phyloP scores from a whole-genome alignment of 2,888 invertebrate species.

The Trissoscelio sp. region DNA sequence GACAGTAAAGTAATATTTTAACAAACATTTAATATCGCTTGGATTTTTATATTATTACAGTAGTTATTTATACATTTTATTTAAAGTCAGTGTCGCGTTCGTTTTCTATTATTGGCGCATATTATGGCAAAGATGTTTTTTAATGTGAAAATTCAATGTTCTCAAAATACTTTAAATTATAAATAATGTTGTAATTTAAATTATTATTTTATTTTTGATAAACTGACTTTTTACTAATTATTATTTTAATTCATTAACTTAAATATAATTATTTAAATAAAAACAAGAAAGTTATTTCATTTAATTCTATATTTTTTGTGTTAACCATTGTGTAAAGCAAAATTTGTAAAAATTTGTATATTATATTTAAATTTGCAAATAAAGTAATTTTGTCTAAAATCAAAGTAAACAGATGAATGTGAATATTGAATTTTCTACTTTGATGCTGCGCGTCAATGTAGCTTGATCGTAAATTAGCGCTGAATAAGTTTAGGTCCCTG shows the following conservation, averaged over 20 bases:
- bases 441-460: slow-evolving; percentile 47
- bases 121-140: slow-evolving; percentile 16
- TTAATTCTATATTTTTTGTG: too few relatives aligned
- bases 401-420: too few relatives aligned
- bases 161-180: neutral
- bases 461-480: slow-evolving; percentile 57
- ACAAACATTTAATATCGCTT: slow-evolving; percentile 18
- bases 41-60: slow-evolving; percentile 28
- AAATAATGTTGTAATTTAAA: too few relatives aligned
- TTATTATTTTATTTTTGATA: neutral
- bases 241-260: too few relatives aligned
- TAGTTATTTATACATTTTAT: slow-evolving; percentile 36
- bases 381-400: too few relatives aligned
- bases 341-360: too few relatives aligned
- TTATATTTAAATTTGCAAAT: too few relatives aligned
- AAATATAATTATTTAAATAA: too few relatives aligned
- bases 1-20: neutral
- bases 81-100: slow-evolving; percentile 52
- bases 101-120: slow-evolving; percentile 28
- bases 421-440: slow-evolving; percentile 43
- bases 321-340: too few relatives aligned
- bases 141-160: slow-evolving; percentile 49
- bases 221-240: too few relatives aligned
- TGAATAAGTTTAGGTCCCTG: slow-evolving; percentile 50
- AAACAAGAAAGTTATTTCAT: too few relatives aligned